These are phyloP conservation scores for Melikaiella ostensackeni DNA, from an alignment of 2,888 invertebrate species.

Conservation along the genomic window DNA sequence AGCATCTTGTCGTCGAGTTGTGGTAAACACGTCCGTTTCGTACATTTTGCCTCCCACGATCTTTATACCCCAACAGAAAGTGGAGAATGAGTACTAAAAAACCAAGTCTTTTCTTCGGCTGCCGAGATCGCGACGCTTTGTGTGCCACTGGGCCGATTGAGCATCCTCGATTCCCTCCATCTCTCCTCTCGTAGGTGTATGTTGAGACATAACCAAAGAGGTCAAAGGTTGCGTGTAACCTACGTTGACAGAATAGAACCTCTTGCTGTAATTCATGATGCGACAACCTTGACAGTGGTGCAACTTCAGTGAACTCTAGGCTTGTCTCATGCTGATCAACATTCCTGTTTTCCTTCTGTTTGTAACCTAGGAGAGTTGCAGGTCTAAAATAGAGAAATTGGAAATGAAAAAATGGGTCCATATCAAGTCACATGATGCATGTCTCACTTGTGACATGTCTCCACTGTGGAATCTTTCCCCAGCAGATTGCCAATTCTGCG, in stretches of 20 bases:
- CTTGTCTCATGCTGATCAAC: constrained; percentile 4
- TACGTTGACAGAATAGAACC: constrained; percentile 51
- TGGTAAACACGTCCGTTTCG: constrained; percentile 40
- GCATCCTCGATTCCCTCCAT: constrained; percentile 65
- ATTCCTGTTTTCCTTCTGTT: constrained; percentile 1
- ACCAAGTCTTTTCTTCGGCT: constrained; percentile 59
- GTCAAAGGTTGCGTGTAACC: neutral
- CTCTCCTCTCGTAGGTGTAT: constrained; percentile 44
- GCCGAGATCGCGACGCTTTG: constrained; percentile 62
- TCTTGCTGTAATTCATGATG: constrained; percentile 47
- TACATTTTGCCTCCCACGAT: constrained; percentile 57
- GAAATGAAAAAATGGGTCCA: too few species aligned
- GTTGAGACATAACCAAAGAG: neutral
- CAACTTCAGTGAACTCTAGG: constrained; percentile 48
- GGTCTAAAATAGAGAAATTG: neutral
- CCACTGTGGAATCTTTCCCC: too few species aligned
- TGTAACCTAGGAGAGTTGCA: neutral
- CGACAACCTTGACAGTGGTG: constrained; percentile 54
- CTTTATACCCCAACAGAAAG: constrained; percentile 64
- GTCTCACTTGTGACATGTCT: too few species aligned
- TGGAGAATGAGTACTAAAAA: constrained; percentile 75
- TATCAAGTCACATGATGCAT: too few species aligned
- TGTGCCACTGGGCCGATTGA: constrained; percentile 76
- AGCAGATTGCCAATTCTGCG: too few species aligned
- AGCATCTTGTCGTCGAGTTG: constrained; percentile 18